A percentile compares a stretch with the other conserved stretches of the same genome.
phyloP scores from a whole-genome alignment of 2,113 vertebrate species.

The Protobothrops flavoviridis region DNA sequence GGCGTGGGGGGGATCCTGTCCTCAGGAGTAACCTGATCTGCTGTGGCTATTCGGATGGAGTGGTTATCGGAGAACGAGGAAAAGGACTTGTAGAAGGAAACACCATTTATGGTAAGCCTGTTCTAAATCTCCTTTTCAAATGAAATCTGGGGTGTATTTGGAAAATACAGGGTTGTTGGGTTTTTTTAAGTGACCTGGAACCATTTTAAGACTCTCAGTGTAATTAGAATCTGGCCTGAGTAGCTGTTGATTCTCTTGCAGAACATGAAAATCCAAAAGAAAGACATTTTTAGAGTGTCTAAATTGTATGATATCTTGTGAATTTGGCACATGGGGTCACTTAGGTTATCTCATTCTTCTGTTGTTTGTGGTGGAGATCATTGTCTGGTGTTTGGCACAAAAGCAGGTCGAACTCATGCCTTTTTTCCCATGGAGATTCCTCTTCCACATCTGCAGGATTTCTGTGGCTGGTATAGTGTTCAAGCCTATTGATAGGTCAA shows the following conservation, averaged over 20 bases:
- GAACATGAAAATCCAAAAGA: neutral
- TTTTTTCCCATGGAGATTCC: neutral
- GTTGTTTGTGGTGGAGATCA: fast-evolving
- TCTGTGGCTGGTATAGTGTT: neutral
- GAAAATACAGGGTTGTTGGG: neutral
- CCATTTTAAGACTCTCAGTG: neutral
- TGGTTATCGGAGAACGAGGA: conserved; percentile 87
- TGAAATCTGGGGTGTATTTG: neutral
- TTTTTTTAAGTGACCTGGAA: neutral
- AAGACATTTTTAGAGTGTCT: neutral
- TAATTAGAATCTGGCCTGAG: neutral
- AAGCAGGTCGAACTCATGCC: neutral
- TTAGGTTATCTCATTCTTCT: neutral
- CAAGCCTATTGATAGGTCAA: neutral
- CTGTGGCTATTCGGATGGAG: conserved; percentile 84
- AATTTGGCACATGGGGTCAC: neutral
- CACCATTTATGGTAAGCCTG: conserved; percentile 79
- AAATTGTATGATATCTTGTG: neutral
- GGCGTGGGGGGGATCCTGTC: conserved; percentile 82
- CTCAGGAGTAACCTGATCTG: conserved; percentile 89
- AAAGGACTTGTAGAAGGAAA: conserved; percentile 88
- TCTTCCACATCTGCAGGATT: neutral
- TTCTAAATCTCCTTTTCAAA: neutral
- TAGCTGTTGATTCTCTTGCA: neutral
- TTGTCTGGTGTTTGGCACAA: neutral